Conservation (phyloP, 2,113 vertebrate species). For the Aegithalos caudatus region DNA sequence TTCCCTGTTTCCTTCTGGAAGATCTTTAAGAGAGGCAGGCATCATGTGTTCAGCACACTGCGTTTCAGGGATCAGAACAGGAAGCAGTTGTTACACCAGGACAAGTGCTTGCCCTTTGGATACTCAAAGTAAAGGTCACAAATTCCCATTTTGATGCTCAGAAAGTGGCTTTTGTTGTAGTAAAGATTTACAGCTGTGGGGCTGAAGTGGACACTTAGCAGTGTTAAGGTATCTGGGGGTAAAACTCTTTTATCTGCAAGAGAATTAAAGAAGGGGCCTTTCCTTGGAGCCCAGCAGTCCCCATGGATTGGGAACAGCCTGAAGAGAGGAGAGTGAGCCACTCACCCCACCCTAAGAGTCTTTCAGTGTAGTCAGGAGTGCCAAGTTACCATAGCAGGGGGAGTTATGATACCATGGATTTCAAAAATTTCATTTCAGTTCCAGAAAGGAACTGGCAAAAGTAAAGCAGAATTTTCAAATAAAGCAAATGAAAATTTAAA, state of each 20-base stretch:
- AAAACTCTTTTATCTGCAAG: background rate
- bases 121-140: background rate
- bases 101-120: background rate
- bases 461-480: background rate
- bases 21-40: background rate
- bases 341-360: background rate
- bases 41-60: fast-evolving
- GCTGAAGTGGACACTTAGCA: background rate
- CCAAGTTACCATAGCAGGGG: background rate
- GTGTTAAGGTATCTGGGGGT: background rate
- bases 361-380: background rate
- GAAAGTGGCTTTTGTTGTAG: background rate
- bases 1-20: background rate
- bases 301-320: background rate
- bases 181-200: background rate
- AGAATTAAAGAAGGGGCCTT: background rate
- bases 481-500: background rate
- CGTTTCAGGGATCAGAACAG: background rate
- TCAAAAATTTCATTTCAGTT: background rate
- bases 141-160: background rate
- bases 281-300: background rate
- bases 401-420: background rate
- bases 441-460: background rate
- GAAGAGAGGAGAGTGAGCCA: background rate
- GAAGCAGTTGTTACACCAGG: background rate